Evolutionary conservation across 2,797 vertebrate species (phyloP), one percentile per base, ranked within the genome.

Genomic region (Hyperoplus immaculatus): DNA sequence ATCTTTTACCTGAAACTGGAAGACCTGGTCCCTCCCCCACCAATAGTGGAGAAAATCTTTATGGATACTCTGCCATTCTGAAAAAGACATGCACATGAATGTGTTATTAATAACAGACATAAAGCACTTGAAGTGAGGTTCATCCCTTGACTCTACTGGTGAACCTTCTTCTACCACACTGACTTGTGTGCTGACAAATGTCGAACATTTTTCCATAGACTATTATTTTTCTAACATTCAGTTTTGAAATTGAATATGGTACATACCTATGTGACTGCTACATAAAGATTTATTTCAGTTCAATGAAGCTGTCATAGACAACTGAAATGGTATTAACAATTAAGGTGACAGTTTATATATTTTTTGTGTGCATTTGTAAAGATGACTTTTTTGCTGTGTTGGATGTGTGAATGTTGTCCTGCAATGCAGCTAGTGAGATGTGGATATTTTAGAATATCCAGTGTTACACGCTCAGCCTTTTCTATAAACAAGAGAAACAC

Each of bases 1-100:
- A 99, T 99, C 88, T 98, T 99, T 92, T 99, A 99, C 94, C 96
- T 99, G 92, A 99, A 99, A 91, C 95, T 99, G 83, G 98, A 98
- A 89, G 96, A 99, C 83, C 84, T 99, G 80, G 97, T 98, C 56
- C 97, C 98, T 0, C 97, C 97, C 0, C 98, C 98, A 0, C 97
- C 97, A 39, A 98, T 99, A 0, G 96, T 99, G 0, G 97, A 99
- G 81, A 99, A 99, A 93, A 98, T 99, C 89, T 99, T 99, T 81
- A 96, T 99, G 97, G 97, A 99, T 93, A 97, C 96, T 0, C 90
- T 99, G 92, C 97, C 97, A 11, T 99, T 99, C 94, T 99, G 93
- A 97, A 75, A 75, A 69, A 71, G 12, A 70, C 7, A 75, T 12
- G 6, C 80, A 43, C 6, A 69, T n/a, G 62, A 9, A 69, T 56